Evolutionary conservation across 2,888 invertebrate species (phyloP).

Genomic region (Schrankia costaestrigalis): DNA sequence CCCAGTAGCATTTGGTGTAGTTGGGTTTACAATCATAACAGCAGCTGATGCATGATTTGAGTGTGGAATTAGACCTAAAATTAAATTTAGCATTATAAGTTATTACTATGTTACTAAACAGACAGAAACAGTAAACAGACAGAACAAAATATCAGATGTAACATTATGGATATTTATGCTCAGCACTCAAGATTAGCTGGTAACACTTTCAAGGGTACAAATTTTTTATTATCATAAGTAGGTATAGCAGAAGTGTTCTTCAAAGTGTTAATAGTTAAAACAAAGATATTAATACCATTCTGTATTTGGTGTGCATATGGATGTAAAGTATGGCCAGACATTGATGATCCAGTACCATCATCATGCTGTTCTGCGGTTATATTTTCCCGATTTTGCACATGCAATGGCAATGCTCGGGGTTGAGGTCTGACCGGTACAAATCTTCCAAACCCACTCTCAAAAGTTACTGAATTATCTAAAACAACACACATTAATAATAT

Average conservation of each 20-base stretch:
- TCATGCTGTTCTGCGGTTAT: conserved; percentile 61
- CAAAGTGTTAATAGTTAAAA: background rate
- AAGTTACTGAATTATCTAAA: conserved; percentile 68
- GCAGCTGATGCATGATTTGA: conserved; percentile 76
- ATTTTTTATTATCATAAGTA: no score
- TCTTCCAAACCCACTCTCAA: conserved; percentile 74
- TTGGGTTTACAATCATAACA: conserved; percentile 78
- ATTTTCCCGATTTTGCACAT: conserved; percentile 68
- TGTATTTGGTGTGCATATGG: conserved; percentile 73
- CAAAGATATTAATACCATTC: conserved; percentile 52
- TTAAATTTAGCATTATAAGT: conserved; percentile 10
- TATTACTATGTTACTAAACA: no score
- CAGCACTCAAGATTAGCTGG: no score
- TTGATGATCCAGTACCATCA: conserved; percentile 57
- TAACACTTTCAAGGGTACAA: no score
- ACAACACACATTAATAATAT: conserved; percentile 23
- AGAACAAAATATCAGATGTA: background rate
- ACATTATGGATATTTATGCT: no score
- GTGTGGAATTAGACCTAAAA: conserved; percentile 66
- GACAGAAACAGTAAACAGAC: background rate
- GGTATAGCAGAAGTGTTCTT: no score
- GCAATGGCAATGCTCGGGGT: conserved; percentile 67
- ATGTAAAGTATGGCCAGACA: conserved; percentile 63
- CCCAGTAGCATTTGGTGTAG: conserved; percentile 73
- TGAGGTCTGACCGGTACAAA: conserved; percentile 78